Conservation (phyloP, 2,888 invertebrate species). For the Anorthoa munda region DNA sequence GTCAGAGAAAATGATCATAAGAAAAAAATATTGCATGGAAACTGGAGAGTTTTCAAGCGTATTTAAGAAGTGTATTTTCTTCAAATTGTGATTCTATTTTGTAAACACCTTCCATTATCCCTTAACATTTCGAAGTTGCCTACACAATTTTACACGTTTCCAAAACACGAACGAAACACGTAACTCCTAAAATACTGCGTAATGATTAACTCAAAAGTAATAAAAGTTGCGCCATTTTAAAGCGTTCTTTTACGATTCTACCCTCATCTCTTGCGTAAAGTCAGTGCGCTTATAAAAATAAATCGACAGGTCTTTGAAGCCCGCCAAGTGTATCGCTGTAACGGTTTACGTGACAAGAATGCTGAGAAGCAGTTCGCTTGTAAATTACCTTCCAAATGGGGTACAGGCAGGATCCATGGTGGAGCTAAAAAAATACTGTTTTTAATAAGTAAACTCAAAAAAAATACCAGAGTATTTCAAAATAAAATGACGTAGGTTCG, state of each 20-base stretch:
- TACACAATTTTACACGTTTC: conserved; percentile 19
- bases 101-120: background rate
- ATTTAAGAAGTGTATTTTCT: no score
- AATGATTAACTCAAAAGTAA: conserved; percentile 57
- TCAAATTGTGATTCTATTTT: background rate
- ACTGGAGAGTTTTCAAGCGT: no score
- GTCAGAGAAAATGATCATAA: background rate
- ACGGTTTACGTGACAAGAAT: conserved; percentile 59
- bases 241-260: conserved; percentile 60
- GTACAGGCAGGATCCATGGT: conserved; percentile 28
- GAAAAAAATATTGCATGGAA: no score
- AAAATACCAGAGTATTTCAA: background rate
- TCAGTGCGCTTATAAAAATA: conserved; percentile 70
- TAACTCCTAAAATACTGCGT: conserved; percentile 55
- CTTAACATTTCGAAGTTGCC: conserved; percentile 6
- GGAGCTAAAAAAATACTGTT: background rate
- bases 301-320: conserved; percentile 68
- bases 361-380: conserved; percentile 43
- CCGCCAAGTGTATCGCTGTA: conserved; percentile 64
- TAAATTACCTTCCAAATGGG: conserved; percentile 57
- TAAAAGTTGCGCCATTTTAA: conserved; percentile 59
- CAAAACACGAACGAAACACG: conserved; percentile 32
- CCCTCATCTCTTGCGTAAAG: conserved; percentile 57
- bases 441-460: background rate
- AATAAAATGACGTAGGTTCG: no score